A percentile compares a stretch with the other conserved stretches of the same genome.
Evolutionary conservation across 2,113 vertebrate species (phyloP).

Genomic region (Serranochromis macrocephalus): DNA sequence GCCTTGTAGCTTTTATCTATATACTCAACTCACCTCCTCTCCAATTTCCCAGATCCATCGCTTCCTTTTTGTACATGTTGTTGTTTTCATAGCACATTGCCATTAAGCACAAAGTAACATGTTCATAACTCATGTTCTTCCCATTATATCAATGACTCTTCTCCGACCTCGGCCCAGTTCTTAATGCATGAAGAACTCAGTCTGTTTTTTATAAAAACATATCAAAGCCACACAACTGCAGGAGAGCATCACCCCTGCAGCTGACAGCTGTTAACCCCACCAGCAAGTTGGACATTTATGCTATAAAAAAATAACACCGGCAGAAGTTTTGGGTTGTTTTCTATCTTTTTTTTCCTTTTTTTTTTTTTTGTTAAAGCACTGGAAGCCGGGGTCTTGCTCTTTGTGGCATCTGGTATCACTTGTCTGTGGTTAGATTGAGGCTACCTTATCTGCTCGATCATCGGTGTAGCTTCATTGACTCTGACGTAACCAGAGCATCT

Average conservation of each 20-base stretch:
- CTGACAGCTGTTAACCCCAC: slow-evolving; percentile 50
- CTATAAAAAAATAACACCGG: slow-evolving; percentile 6
- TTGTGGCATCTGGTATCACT: neutral
- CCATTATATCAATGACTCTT: neutral
- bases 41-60: neutral
- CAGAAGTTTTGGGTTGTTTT: neutral
- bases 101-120: neutral
- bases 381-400: neutral
- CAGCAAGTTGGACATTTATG: slow-evolving; percentile 9
- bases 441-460: slow-evolving; percentile 36
- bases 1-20: slow-evolving; percentile 46
- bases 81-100: neutral
- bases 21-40: neutral
- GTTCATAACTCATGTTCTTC: neutral
- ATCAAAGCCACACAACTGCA: slow-evolving; percentile 11
- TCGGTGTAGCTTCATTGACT: slow-evolving; percentile 21
- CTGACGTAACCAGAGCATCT: neutral
- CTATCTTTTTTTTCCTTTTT: neutral
- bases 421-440: slow-evolving; percentile 42
- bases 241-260: slow-evolving; percentile 42
- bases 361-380: neutral
- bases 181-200: neutral
- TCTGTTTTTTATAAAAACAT: neutral
- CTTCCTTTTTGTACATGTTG: neutral
- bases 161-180: neutral